Evolutionary conservation across 1,140 invertebrate species (phyloP).

Genomic region (Drosophila quadrilineata): DNA sequence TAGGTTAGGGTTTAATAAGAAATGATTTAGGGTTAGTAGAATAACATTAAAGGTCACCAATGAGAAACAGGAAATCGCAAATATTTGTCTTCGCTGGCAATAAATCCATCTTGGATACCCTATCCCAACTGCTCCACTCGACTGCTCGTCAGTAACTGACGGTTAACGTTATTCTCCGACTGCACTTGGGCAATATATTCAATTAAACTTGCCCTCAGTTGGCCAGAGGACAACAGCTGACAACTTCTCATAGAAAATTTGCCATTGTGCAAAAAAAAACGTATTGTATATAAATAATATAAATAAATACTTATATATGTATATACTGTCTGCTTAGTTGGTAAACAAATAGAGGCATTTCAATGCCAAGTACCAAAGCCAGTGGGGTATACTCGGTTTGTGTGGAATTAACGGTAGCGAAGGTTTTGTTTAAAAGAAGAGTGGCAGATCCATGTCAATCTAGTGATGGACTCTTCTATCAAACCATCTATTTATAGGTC

Average conservation of each 20-base stretch:
- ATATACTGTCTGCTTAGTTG: constrained; percentile 16
- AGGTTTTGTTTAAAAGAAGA: too few species aligned
- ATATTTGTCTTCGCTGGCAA: constrained; percentile 60
- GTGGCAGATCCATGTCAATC: too few species aligned
- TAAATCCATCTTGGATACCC: constrained; percentile 73
- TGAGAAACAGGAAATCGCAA: constrained; percentile 74
- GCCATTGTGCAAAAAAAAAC: constrained; percentile 16
- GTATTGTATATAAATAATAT: constrained; percentile 2
- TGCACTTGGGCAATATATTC: constrained; percentile 19
- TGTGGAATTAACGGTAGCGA: too few species aligned
- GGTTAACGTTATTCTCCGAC: background rate
- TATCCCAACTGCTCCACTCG: too few species aligned
- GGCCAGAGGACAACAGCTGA: constrained; percentile 18
- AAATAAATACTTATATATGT: constrained; percentile 1
- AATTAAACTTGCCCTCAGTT: constrained; percentile 19
- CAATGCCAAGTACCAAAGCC: too few species aligned
- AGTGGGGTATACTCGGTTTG: too few species aligned
- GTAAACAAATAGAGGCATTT: constrained; percentile 11
- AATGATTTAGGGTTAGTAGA: too few species aligned
- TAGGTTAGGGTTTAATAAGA: too few species aligned
- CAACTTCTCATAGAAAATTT: constrained; percentile 19
- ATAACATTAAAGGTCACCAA: constrained; percentile 38
- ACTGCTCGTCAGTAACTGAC: constrained; percentile 26
- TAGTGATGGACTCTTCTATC: too few species aligned
- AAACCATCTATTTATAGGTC: too few species aligned